Evolutionary conservation across 2,113 vertebrate species (phyloP).

Genomic region (Thermophis baileyi): DNA sequence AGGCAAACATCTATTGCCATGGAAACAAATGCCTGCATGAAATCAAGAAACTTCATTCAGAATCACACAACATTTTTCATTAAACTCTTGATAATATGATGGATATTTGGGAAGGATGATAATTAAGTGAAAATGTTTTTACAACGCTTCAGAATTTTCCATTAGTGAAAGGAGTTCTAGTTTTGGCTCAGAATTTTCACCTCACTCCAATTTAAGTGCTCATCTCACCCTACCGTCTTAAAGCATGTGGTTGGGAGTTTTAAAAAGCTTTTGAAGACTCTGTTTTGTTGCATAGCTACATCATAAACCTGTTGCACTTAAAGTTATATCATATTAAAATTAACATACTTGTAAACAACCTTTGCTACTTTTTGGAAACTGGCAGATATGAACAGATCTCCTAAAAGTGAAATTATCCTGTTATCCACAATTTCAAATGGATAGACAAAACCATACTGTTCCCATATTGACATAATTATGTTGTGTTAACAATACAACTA

Average conservation of each 20-base stretch:
- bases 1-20: slow-evolving; percentile 60
- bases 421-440: slow-evolving; percentile 21
- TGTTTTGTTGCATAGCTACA: slow-evolving; percentile 66
- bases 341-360: slow-evolving; percentile 70
- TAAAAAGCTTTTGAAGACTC: slow-evolving; percentile 69
- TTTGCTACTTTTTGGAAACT: slow-evolving; percentile 52
- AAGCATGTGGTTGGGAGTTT: slow-evolving; percentile 51
- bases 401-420: slow-evolving; percentile 34
- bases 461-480: background rate
- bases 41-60: slow-evolving; percentile 64
- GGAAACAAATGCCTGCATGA: slow-evolving; percentile 67
- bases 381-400: slow-evolving; percentile 50
- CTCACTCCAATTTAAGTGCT: slow-evolving; percentile 34
- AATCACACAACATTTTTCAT: slow-evolving; percentile 54
- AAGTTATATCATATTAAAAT: slow-evolving; percentile 71
- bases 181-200: slow-evolving; percentile 27
- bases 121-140: slow-evolving; percentile 41
- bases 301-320: slow-evolving; percentile 75
- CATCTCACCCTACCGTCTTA: slow-evolving; percentile 62
- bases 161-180: slow-evolving; percentile 46
- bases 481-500: background rate
- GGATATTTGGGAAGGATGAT: slow-evolving; percentile 39
- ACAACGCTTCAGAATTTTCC: slow-evolving; percentile 41
- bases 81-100: slow-evolving; percentile 63
- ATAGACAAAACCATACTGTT: background rate